Evolutionary conservation across 2,113 vertebrate genomes (phyloP), one percentile per base, ranked within the genome.

Genomic region (Donacobius atricapilla): DNA sequence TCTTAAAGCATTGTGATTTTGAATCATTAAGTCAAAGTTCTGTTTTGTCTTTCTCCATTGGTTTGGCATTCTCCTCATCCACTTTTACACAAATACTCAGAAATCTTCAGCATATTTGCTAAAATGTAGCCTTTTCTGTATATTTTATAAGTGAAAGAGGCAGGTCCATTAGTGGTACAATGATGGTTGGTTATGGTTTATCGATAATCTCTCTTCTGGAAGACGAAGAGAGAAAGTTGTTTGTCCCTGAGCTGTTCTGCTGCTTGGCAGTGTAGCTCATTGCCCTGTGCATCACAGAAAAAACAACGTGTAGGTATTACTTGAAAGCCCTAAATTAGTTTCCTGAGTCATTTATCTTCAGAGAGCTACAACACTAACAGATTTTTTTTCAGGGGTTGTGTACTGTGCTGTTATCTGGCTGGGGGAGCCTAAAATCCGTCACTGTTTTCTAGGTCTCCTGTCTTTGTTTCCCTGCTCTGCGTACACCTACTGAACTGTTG

Each of bases 401-500:
- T 51, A 11, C n/a, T 70, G 10, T 71, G 39, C 23, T 47, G 10
- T 50, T 91, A 6, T 3, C 35, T 84, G 2, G 0, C 40, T 78
- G 33, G 28, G 19, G 54, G 13, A 58, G 6, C 65, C 56, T 65
- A 7, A 83, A 66, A 33, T 47, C 73, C 4, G 0, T 63, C 2
- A 3, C 24, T 39, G 12, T 73, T 73, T 81, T 63, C 39, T 87
- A 4, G 25, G 9, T 50, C 18, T 71, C 28, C 56, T 61, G 11
- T 69, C 50, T 78, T 47, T 53, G 42, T 70, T 93, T 79, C 35
- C 6, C 20, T 48, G 23, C 66, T 64, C 12, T 50, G 33, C 2
- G 0, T 35, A 30, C 13, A 2, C 3, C 2, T 31, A 22, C 22
- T 35, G 18, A 17, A 10, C 28, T 27, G 8, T 31, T 83, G 11